phyloP scores from a whole-genome alignment of 2,113 vertebrate genomes.

The Pandion haliaetus region DNA sequence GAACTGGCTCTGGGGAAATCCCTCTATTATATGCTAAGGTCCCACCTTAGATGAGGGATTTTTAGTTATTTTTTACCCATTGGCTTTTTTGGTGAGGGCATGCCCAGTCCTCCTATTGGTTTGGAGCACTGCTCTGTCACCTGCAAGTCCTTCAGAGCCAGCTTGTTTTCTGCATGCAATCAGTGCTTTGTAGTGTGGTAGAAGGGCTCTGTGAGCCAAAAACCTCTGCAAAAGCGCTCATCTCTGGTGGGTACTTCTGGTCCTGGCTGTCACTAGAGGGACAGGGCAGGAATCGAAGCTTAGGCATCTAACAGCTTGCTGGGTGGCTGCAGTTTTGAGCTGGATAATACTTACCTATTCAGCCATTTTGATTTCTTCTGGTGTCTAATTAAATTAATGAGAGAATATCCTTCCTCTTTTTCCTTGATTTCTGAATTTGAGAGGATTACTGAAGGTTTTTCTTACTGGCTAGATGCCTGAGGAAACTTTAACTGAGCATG shows the following conservation, averaged over 20 bases:
- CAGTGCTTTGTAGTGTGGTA: background rate
- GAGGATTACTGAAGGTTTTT: background rate
- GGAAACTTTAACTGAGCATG: background rate
- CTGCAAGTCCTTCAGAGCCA: background rate
- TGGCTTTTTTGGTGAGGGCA: background rate
- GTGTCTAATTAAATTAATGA: background rate
- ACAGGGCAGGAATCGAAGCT: background rate
- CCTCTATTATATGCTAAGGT: background rate
- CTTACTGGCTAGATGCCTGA: background rate
- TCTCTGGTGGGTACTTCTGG: background rate
- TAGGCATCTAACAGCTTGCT: background rate
- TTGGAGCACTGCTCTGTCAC: background rate
- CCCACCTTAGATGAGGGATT: background rate
- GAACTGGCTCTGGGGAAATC: background rate
- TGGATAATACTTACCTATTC: background rate
- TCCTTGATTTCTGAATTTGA: background rate
- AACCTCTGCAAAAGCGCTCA: background rate
- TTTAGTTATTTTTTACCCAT: background rate
- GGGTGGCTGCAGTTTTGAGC: background rate
- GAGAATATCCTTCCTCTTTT: background rate
- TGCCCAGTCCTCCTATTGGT: background rate
- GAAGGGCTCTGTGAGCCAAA: background rate
- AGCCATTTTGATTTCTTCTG: background rate
- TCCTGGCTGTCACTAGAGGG: background rate
- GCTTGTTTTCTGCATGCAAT: accelerated